phyloP scores from a whole-genome alignment of 2,797 vertebrate genomes.

The Geotrypetes seraphini region DNA sequence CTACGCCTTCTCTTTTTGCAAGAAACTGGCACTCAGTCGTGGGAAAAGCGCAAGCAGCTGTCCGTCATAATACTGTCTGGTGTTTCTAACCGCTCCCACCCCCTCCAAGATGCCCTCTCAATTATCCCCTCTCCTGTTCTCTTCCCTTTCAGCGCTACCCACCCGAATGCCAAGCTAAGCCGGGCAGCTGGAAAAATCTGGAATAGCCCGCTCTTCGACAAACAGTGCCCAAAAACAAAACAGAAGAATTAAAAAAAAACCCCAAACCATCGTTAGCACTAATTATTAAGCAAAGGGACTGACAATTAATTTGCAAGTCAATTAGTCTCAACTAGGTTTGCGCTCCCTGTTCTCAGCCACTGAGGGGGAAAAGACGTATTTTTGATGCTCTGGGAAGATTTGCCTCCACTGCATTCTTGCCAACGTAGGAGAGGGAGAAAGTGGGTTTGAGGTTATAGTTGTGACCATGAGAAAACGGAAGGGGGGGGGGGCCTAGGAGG shows the following conservation, averaged over 20 bases:
- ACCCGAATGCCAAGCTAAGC: conserved; percentile 14
- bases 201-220: neutral
- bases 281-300: conserved; percentile 58
- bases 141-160: conserved; percentile 21
- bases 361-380: conserved; percentile 45
- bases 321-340: conserved; percentile 59
- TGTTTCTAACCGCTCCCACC: neutral
- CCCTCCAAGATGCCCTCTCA: accelerated
- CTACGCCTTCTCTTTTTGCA: neutral
- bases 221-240: neutral
- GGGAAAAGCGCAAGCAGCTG: conserved; percentile 15
- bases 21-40: conserved; percentile 4
- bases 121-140: conserved; percentile 2
- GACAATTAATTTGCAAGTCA: conserved; percentile 65
- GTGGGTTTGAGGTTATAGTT: conserved; percentile 1
- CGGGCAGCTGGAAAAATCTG: neutral
- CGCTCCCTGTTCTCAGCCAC: conserved; percentile 51
- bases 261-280: conserved; percentile 53
- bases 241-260: conserved; percentile 5
- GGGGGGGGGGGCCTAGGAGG: neutral
- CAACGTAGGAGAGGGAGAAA: neutral
- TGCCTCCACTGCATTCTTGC: conserved; percentile 1
- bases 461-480: neutral
- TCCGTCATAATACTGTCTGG: conserved; percentile 6
- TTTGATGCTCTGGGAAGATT: conserved; percentile 14